Evolutionary conservation across 2,797 vertebrate species (phyloP).

Genomic region (Gallinago stenura): DNA sequence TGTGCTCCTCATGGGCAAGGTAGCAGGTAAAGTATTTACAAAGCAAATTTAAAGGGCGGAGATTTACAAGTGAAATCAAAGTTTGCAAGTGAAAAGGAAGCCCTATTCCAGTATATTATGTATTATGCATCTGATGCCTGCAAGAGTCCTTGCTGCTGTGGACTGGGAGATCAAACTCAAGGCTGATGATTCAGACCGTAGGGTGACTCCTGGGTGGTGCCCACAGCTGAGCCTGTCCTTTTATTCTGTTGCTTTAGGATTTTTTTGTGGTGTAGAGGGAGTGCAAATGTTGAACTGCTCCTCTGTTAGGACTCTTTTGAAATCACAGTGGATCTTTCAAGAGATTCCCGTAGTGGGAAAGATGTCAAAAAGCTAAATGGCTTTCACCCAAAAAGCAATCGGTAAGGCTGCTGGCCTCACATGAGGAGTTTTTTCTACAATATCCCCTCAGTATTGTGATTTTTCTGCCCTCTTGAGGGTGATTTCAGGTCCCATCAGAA

Average conservation of each 20-base stretch:
- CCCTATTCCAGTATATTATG: background rate
- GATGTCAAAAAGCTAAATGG: background rate
- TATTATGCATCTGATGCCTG: background rate
- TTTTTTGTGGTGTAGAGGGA: background rate
- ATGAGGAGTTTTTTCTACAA: accelerated
- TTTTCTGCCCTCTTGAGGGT: background rate
- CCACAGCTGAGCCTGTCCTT: background rate
- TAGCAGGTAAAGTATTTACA: background rate
- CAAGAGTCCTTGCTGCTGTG: accelerated
- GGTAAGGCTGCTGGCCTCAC: background rate
- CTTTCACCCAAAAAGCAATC: background rate
- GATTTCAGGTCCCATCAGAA: background rate
- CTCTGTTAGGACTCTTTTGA: background rate
- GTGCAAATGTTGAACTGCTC: background rate
- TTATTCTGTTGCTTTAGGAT: background rate
- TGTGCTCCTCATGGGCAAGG: accelerated
- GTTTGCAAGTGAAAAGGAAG: background rate
- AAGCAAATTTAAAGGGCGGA: background rate
- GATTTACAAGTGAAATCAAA: background rate
- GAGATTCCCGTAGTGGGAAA: background rate
- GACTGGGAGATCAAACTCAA: background rate
- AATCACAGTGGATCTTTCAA: background rate
- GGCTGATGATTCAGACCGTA: accelerated
- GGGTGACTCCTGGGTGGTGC: background rate
- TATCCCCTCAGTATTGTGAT: background rate